Base-by-base conservation (phyloP, 2,113 vertebrate genomes). In the Holacanthus passer region DNA sequence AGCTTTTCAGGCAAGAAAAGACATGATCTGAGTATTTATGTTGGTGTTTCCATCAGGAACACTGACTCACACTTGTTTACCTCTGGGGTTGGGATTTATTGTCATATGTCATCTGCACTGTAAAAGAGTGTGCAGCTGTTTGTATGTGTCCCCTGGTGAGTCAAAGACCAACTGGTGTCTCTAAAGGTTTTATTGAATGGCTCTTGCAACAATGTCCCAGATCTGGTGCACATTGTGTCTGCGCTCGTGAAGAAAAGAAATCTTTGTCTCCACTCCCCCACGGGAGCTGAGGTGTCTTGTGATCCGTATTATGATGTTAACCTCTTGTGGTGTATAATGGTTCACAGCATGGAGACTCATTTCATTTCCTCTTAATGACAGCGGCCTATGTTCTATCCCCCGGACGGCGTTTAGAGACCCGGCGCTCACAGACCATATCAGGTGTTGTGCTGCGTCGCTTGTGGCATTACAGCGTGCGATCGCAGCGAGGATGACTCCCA, bases 221-320 rank as follows among this genome's bases (percentile, higher is more conserved):
- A 85, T 89, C 89, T 84, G 72, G 58, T 79, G 75, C 75, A 85
- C 73, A 76, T 80, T 85, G 79, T 88, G 81, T 82, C 77, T 87
- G 75, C 58, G 52, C 45, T 52, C 50, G 73, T 56, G 56, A 87
- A 91, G 86, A 92, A 93, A 93, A 88, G 72, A 78, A 88, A 83
- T 91, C 88, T 93, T 94, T 94, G 93, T 94, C 91, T 84, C 55
- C 47, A 69, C 81, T 50, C 89, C 59, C 79, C 89, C 75, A 67
- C 12, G 41, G 77, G 89, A 91, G 85, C 82, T 37, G 82, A 89
- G 88, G 88, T 86, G 91, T 93, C 93, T 94, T 95, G 94, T 96
- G 94, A 94, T 91, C 60, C 52, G 75, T 84, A 93, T 95, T 94
- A 95, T 83, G 77, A 82, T 67, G 79, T 94, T 94, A 95, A 94